Base-by-base conservation (phyloP, 2,113 vertebrate genomes). In the Scolopax mira region DNA sequence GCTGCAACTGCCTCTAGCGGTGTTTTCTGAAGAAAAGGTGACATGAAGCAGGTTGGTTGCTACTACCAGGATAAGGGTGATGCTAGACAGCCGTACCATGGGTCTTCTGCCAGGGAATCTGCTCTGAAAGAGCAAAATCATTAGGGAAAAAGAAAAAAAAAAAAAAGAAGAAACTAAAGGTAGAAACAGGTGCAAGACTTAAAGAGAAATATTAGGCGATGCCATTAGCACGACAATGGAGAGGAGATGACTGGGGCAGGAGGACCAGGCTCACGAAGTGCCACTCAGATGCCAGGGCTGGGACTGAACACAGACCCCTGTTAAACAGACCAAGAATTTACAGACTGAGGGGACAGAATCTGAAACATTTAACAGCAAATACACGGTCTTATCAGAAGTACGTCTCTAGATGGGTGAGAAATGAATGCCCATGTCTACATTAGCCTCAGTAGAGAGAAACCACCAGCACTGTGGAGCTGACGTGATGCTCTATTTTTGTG, bases 1-100 rank as follows among this genome's bases (percentile, higher is more conserved):
- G 66, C 33, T 88, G 49, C 58, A 79, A 80, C 51, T 88, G 94
- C 92, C 88, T 95, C 90, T 90, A 88, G 85, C 10, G 11, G 25
- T 70, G 75, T 90, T 93, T 93, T 79, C 75, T 83, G 72, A 88
- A 79, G 71, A 65, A 72, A 33, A 90, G 30, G 58, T 62, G 55
- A 77, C 37, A 85, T 37, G 65, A 74, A 95, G 37, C 44, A 73
- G 42, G 7, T 37, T 69, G 58, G 49, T 33, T 92, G 64, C 67
- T 62, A 79, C 79, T 88, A 69, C 24, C 24, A 49, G 71, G 41
- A 33, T 58, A 89, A 44, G 37, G 37, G 25, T 46, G 71, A 83
- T 44, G 39, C 67, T 57, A 83, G 31, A 77, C 8, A 58, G 41
- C 5, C 1, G 0, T 42, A 60, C 24, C 48, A 11, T 18, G 17